Conservation (phyloP, 2,113 vertebrate species). For the Canis aureus region DNA sequence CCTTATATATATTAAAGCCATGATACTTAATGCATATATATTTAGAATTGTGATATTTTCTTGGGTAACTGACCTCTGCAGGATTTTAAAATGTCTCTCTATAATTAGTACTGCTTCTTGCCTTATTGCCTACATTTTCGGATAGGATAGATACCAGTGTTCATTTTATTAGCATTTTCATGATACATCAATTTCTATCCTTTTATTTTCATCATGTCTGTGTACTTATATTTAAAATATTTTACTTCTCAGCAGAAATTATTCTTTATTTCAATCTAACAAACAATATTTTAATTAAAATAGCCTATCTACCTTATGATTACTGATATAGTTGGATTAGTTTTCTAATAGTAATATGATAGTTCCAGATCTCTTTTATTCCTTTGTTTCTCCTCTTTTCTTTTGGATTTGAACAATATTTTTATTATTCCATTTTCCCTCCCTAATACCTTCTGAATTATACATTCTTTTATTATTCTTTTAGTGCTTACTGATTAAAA, state of each 20-base stretch:
- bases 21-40: background rate
- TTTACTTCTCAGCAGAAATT: background rate
- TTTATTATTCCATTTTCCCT: conserved; percentile 7
- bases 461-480: conserved; percentile 47
- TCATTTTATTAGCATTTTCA: background rate
- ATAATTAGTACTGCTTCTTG: background rate
- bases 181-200: background rate
- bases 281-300: background rate
- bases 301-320: conserved; percentile 32
- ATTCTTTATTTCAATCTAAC: background rate
- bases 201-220: background rate
- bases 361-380: background rate
- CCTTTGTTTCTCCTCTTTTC: conserved; percentile 2
- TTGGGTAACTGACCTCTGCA: background rate
- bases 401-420: background rate
- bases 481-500: conserved; percentile 67
- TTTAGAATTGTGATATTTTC: background rate
- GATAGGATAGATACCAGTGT: background rate
- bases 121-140: background rate
- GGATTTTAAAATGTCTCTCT: background rate
- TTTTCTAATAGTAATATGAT: background rate
- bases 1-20: background rate
- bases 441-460: conserved; percentile 26
- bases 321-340: background rate
- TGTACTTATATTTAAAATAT: background rate